Percentiles rank a stretch among this genome's conserved stretches.
Evolutionary conservation across 92 coral and sea anemone species (phyloP).

Genomic region (Porites rus): DNA sequence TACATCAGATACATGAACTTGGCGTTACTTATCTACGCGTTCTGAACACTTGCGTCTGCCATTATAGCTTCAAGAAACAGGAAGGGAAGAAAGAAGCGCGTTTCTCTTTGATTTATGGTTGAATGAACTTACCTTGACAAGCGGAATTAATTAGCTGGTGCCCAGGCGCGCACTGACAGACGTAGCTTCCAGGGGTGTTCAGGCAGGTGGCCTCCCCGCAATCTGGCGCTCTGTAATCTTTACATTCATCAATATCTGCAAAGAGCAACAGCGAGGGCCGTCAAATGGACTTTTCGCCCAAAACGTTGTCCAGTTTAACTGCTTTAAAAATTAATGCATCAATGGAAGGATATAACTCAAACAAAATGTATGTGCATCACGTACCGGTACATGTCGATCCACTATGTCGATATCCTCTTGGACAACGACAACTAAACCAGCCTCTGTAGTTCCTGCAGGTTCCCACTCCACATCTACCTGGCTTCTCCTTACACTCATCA

Average conservation of each 20-base stretch:
- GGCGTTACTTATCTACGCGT: no score
- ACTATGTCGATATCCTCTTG: neutral
- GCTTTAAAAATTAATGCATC: no score
- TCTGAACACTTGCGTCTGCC: no score
- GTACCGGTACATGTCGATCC: constrained; percentile 18
- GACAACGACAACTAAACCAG: constrained; percentile 20
- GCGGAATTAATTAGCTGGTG: constrained; percentile 16
- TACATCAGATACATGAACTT: no score
- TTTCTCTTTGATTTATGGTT: no score
- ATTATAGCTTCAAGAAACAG: no score
- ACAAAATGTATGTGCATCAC: neutral
- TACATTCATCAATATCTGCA: constrained; percentile 36
- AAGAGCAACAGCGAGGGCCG: neutral
- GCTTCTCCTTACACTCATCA: constrained; percentile 33
- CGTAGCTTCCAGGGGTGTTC: constrained; percentile 45
- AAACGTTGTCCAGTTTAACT: no score
- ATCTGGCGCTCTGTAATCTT: neutral
- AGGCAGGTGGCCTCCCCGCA: constrained; percentile 35
- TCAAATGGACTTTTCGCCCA: neutral
- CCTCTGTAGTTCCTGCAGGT: constrained; percentile 12
- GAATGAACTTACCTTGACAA: constrained; percentile 26
- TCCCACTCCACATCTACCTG: constrained; percentile 21
- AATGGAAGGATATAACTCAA: no score
- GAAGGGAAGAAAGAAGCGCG: no score
- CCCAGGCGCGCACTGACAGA: constrained; percentile 43